A percentile compares a stretch with the other conserved stretches of the same genome.
Evolutionary conservation across 2,797 vertebrate species (phyloP).

Genomic region (Acanthis flammea): DNA sequence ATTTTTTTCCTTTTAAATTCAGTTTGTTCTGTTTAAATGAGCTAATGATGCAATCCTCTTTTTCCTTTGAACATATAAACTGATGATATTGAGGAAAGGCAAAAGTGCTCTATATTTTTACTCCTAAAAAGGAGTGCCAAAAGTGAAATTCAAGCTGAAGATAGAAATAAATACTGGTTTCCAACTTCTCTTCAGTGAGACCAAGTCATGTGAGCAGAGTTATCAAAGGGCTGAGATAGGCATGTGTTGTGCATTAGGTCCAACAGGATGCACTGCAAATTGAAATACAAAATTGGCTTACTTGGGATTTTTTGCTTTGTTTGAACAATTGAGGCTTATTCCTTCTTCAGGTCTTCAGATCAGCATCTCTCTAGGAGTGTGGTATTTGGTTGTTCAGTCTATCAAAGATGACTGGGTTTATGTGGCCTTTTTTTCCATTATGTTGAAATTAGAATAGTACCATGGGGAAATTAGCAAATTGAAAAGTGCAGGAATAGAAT

Average conservation of each 20-base stretch:
- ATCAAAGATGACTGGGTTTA: background rate
- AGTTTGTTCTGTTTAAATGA: background rate
- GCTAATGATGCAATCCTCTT: background rate
- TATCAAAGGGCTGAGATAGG: background rate
- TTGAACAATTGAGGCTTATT: background rate
- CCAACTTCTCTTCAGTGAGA: background rate
- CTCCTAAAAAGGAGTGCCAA: background rate
- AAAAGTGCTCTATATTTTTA: background rate
- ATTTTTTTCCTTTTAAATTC: background rate
- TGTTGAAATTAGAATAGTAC: background rate
- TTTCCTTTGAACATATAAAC: background rate
- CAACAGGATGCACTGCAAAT: background rate
- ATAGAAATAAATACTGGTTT: background rate
- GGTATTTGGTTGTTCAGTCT: background rate
- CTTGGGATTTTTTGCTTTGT: background rate
- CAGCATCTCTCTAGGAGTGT: background rate
- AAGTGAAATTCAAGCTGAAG: background rate
- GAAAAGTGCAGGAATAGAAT: background rate
- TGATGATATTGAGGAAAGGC: background rate
- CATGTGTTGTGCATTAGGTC: background rate
- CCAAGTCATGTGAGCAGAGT: background rate
- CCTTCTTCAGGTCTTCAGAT: background rate
- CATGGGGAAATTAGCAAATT: background rate
- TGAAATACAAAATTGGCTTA: background rate
- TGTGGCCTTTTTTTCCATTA: background rate